Conservation (phyloP, 2,113 vertebrate species). For the Tragelaphus buxtoni region DNA sequence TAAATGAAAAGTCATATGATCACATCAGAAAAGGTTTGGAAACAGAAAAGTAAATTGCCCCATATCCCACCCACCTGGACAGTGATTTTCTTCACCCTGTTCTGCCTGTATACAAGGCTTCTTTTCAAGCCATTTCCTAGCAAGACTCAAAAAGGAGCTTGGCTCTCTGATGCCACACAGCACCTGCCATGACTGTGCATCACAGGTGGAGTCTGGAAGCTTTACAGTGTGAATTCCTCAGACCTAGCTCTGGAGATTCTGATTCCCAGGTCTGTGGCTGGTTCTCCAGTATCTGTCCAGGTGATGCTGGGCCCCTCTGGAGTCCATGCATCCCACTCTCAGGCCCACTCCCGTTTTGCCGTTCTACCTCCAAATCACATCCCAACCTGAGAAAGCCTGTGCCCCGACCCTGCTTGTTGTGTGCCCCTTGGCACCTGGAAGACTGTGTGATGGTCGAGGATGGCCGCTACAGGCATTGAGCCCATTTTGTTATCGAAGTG, state of each 20-base stretch:
- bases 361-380: background rate
- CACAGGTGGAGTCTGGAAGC: background rate
- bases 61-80: background rate
- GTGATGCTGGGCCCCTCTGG: background rate
- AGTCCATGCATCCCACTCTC: too few species aligned
- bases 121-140: background rate
- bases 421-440: rapidly evolving
- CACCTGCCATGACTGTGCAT: background rate
- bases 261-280: background rate
- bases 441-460: background rate
- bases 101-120: background rate
- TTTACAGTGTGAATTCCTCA: background rate
- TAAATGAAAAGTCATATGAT: background rate
- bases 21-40: background rate
- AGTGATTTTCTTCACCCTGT: background rate
- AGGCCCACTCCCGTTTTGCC: background rate
- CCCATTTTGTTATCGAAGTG: background rate
- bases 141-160: background rate
- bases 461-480: rapidly evolving
- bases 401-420: background rate
- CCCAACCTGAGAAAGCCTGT: background rate
- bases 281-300: background rate
- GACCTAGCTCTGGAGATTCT: background rate
- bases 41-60: background rate
- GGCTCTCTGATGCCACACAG: background rate